phyloP scores from a whole-genome alignment of 1,140 invertebrate species.

The Penaeus indicus region DNA sequence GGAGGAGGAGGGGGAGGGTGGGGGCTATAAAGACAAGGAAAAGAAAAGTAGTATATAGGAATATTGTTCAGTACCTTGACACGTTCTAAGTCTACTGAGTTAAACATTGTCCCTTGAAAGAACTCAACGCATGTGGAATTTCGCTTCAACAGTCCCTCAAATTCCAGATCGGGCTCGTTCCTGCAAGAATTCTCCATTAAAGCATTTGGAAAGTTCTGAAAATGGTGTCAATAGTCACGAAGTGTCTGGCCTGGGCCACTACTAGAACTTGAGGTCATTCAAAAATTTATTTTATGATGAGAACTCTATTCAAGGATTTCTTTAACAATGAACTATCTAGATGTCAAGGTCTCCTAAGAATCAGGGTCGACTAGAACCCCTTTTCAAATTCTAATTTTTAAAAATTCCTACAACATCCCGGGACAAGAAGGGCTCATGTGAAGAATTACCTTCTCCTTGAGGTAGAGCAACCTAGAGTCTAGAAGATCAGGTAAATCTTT shows the following conservation, averaged over 20 bases:
- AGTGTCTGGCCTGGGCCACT: slow-evolving; percentile 13
- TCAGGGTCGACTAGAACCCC: no score
- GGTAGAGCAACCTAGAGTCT: no score
- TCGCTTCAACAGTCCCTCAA: slow-evolving; percentile 74
- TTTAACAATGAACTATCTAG: no score
- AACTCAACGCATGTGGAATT: slow-evolving; percentile 76
- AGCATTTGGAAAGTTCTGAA: slow-evolving; percentile 39
- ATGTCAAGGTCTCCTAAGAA: no score
- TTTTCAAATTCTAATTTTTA: no score
- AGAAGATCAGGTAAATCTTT: no score
- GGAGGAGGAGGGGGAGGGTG: slow-evolving; percentile 46
- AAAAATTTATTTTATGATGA: no score
- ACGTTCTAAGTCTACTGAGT: slow-evolving; percentile 74
- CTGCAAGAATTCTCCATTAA: slow-evolving; percentile 67
- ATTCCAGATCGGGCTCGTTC: slow-evolving; percentile 75
- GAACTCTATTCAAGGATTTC: no score
- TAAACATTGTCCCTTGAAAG: slow-evolving; percentile 76
- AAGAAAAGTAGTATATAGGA: slow-evolving; percentile 53
- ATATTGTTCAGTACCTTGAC: slow-evolving; percentile 71
- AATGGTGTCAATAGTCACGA: slow-evolving; percentile 32
- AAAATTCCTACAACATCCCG: no score
- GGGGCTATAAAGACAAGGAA: slow-evolving; percentile 5
- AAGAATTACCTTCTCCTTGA: no score
- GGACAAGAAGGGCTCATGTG: no score
- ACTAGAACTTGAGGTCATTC: slow-evolving; percentile 13